Evolutionary conservation across 2,113 vertebrate species (phyloP), one percentile per base, ranked within the genome.

Genomic region (Poicephalus meyeri): DNA sequence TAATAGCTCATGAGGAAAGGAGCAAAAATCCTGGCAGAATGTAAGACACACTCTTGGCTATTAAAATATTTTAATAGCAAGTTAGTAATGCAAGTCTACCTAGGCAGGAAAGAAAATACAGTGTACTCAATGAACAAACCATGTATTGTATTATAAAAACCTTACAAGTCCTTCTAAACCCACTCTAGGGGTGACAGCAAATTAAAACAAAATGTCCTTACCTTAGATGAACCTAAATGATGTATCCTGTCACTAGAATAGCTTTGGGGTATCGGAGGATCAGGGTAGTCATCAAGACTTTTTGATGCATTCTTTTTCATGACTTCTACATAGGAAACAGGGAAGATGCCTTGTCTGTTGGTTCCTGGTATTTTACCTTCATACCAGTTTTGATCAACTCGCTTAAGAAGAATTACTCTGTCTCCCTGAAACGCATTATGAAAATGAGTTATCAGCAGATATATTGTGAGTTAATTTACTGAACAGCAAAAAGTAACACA

Each of bases 341-440:
- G 99, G 97, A 99, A 99, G 97, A 99, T 99, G 86, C 99, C 99
- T 98, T 99, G 99, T 97, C 99, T 99, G 97, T 97, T 99, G 90
- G 98, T 98, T 93, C 99, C 99, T 74, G 98, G 98, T 94, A 99
- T 99, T 98, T 98, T 99, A 88, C 99, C 99, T 98, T 99, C 99
- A 84, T 99, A 99, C 99, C 99, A 99, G 97, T 99, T 99, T 97
- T 99, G 98, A 98, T 99, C 99, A 96, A 99, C 99, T 97, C 98
- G 98, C 95, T 99, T 98, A 63, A 99, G 97, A 96, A 99, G 98
- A 94, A 99, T 98, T 65, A 99, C 95, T 97, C 97, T 98, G 95
- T 99, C 99, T n/a, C 99, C 99, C 99, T 99, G 96, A 69, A 98
- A 97, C 44, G 55, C 82, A 94, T 90, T 69, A 90, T 28, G 44